A percentile compares a stretch with the other conserved stretches of the same genome.
These are phyloP conservation scores for Cepaea nemoralis DNA, from an alignment of 1,140 invertebrate species.

Conservation along the genomic window DNA sequence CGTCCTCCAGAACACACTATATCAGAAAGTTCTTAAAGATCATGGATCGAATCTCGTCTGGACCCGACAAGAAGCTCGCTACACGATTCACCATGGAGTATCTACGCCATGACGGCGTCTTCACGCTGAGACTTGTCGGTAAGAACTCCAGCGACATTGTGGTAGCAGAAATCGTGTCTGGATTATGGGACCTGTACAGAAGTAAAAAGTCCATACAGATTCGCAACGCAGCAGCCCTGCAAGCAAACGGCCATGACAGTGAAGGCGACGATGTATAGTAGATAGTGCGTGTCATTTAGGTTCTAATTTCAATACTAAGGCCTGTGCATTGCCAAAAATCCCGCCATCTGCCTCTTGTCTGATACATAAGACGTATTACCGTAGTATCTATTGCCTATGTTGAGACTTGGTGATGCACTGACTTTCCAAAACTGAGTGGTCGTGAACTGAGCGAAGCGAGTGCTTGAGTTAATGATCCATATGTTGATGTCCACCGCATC, in stretches of 20 bases:
- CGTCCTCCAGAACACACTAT: conserved; percentile 68
- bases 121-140: conserved; percentile 67
- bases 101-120: conserved; percentile 69
- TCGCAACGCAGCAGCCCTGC: conserved; percentile 50
- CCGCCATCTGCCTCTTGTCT: no score
- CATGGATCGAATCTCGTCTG: conserved; percentile 66
- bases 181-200: conserved; percentile 68
- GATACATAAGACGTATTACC: no score
- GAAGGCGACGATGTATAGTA: conserved; percentile 64
- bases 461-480: no score
- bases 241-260: conserved; percentile 56
- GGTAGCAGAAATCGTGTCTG: conserved; percentile 68
- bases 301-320: neutral
- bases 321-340: neutral
- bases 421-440: no score
- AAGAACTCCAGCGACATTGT: conserved; percentile 71
- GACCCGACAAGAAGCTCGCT: conserved; percentile 65
- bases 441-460: no score
- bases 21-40: conserved; percentile 71
- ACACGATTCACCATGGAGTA: conserved; percentile 66
- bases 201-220: conserved; percentile 68
- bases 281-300: neutral
- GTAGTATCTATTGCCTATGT: no score
- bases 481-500: no score
- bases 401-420: no score